Base-by-base conservation (phyloP, 2,113 vertebrate species). In the Austrofundulus limnaeus region DNA sequence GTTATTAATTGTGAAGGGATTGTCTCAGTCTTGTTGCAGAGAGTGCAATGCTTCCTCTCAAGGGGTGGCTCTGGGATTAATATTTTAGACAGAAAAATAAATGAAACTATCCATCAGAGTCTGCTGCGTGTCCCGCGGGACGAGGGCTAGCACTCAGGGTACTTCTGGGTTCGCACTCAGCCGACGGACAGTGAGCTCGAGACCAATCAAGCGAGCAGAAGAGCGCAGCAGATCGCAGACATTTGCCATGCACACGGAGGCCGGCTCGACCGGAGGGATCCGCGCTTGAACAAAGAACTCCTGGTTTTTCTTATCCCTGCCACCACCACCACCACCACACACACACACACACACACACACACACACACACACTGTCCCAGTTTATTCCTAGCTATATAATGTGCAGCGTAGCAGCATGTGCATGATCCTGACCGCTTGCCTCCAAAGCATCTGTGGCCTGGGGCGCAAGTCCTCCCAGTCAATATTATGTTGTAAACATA, bases 41-140 rank as follows among this genome's bases (percentile, higher is more conserved):
- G 83, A 85, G 86, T 84, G 89, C 84, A 82, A 88, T 86, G 88
- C 85, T 79, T 87, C 83, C 75, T 89, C 88, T 88, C 82, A 70
- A 45, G 86, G 83, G 84, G 72, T 85, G 81, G 84, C 70, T 81
- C 75, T 60, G 51, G 77, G 85, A 91, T 92, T 83, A 91, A 92
- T 91, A 92, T 91, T 91, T 91, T 88, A 92, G 78, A 61, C 80
- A 81, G 87, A 84, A 90, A 92, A 90, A 90, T 88, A 91, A 91
- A 91, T 91, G 87, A 90, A 88, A 89, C 90, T 90, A 91, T 82
- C 88, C 87, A 85, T 89, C 85, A 88, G 85, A 90, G 88, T 86
- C 86, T 87, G 75, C 78, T 45, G 78, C 67, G 23, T 67, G 82
- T 88, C 89, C 82, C 78, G 1, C 39, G 81, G 78, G 87, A 87